phyloP scores from a whole-genome alignment of 2,113 vertebrate genomes.

The Misgurnus anguillicaudatus region DNA sequence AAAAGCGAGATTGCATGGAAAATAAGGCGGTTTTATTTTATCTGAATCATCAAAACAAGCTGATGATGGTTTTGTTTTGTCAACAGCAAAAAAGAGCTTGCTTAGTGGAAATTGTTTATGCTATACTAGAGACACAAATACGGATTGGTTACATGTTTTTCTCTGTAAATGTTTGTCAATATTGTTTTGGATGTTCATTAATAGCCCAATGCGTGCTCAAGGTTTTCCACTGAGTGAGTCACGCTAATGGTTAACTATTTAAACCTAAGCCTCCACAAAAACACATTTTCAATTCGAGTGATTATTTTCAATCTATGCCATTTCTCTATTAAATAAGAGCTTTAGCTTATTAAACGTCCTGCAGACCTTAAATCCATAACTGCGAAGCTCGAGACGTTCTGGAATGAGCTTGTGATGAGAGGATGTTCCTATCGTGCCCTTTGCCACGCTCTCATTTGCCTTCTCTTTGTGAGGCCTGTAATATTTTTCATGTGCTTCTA shows the following conservation, averaged over 20 bases:
- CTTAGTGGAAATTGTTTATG: not conserved
- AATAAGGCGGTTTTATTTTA: not conserved
- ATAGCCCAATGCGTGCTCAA: not conserved
- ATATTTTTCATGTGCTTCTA: conserved; percentile 58
- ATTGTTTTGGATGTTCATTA: conserved; percentile 35
- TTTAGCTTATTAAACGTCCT: conserved; percentile 3
- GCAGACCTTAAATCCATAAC: conserved; percentile 27
- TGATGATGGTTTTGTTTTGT: conserved; percentile 22
- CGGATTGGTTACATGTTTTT: conserved; percentile 2
- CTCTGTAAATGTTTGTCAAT: conserved; percentile 29
- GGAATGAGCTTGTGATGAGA: conserved; percentile 41
- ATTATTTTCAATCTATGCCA: not conserved
- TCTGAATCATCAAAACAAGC: conserved; percentile 30
- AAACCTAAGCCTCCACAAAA: not conserved
- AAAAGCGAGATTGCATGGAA: not conserved
- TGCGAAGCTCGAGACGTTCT: conserved; percentile 9
- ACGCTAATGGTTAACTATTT: conserved; percentile 30
- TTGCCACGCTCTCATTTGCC: conserved; percentile 68
- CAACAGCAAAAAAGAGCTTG: conserved; percentile 2
- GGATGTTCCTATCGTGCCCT: conserved; percentile 62
- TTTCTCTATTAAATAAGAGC: not conserved
- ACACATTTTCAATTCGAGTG: conserved; percentile 12
- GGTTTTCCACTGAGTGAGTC: conserved; percentile 35
- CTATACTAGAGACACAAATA: not conserved
- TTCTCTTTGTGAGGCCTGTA: conserved; percentile 46